These are phyloP conservation scores for Mastigias papua DNA, from an alignment of 30 jellyfish, hydroid and myxozoan genomes.

Conservation along the genomic window DNA sequence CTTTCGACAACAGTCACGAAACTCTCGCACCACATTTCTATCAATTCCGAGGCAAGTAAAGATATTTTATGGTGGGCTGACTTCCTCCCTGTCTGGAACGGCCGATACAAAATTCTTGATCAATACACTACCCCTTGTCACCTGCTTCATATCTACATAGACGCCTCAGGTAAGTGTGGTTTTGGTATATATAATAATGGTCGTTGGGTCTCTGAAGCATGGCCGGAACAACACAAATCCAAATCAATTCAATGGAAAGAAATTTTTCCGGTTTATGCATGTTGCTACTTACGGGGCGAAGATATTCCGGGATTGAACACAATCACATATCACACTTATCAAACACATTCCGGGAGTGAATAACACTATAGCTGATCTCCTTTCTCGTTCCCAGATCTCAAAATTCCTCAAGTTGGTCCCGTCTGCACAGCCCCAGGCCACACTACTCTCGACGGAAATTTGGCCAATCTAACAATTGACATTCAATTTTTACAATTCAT, in stretches of 20 bases:
- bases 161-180: constrained; percentile 19
- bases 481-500: not conserved
- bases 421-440: not conserved
- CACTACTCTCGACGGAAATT: not conserved
- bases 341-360: not conserved
- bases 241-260: constrained; percentile 22
- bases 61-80: constrained; percentile 5
- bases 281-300: not conserved
- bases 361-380: not conserved
- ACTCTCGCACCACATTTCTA: not conserved
- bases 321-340: not conserved
- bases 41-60: not conserved
- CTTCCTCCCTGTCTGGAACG: constrained; percentile 9
- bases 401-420: not conserved
- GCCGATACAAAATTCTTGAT: constrained; percentile 1
- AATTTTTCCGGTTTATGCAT: constrained; percentile 2
- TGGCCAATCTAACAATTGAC: not conserved
- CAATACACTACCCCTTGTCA: not conserved
- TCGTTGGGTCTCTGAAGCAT: not conserved
- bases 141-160: not conserved
- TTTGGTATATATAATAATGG: constrained; percentile 17
- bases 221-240: not conserved
- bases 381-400: not conserved
- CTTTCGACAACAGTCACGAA: constrained; percentile 8
- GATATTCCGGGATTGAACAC: too few relatives aligned